Conservation (phyloP, 2,113 vertebrate species). For the Onychostruthus taczanowskii region DNA sequence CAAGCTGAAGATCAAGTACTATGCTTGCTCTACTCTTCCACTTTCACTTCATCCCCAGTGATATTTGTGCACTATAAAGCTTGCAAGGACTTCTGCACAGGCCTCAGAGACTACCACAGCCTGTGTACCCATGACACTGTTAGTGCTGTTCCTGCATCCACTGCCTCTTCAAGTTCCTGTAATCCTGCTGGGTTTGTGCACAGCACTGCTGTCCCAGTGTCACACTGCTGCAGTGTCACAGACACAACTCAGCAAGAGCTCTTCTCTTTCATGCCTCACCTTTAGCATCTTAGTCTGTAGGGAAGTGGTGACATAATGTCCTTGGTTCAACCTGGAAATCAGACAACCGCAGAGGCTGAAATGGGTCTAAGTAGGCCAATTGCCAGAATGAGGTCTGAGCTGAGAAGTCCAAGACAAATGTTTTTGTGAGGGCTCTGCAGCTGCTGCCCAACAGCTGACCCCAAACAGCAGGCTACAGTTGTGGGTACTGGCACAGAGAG, state of each 20-base stretch:
- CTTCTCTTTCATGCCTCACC: not conserved
- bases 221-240: rapidly evolving
- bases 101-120: not conserved
- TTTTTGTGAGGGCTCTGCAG: conserved; percentile 11
- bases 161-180: not conserved
- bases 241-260: not conserved
- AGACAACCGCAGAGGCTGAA: conserved; percentile 2
- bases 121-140: too few species aligned
- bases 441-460: conserved; percentile 12
- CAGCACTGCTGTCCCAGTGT: rapidly evolving
- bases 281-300: not conserved
- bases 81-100: not conserved
- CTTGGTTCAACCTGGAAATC: conserved; percentile 7
- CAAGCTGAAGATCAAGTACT: not conserved
- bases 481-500: not conserved
- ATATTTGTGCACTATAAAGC: not conserved
- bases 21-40: not conserved
- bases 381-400: conserved; percentile 31
- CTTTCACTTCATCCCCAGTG: not conserved
- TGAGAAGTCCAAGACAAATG: conserved; percentile 47
- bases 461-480: not conserved
- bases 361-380: conserved; percentile 10
- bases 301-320: not conserved
- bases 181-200: not conserved
- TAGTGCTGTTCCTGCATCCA: not conserved